Percentiles rank a stretch among this genome's conserved stretches.
Evolutionary conservation across 2,113 vertebrate species (phyloP).

Genomic region (Plotosus lineatus): DNA sequence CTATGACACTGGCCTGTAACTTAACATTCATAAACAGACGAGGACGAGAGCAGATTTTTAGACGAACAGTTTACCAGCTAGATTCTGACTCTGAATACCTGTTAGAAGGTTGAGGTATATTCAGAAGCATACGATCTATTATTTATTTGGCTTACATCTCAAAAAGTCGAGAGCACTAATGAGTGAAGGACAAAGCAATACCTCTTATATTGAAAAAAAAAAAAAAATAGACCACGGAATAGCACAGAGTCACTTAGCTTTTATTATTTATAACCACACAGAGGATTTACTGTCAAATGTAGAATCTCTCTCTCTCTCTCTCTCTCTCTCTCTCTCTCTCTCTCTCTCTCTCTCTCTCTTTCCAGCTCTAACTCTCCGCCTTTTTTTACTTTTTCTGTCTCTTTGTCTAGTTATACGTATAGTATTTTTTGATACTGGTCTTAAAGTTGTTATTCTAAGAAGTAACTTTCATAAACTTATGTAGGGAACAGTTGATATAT

Average conservation of each 20-base stretch:
- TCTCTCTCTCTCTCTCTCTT: background rate
- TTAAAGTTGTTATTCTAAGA: background rate
- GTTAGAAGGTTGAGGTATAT: slow-evolving; percentile 20
- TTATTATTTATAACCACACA: slow-evolving; percentile 68
- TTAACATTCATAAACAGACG: too few species aligned
- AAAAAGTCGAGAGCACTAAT: slow-evolving; percentile 2
- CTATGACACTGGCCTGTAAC: too few species aligned
- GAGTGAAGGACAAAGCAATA: slow-evolving; percentile 30
- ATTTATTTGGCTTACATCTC: slow-evolving; percentile 11
- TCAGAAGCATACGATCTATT: slow-evolving; percentile 15
- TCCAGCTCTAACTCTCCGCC: background rate
- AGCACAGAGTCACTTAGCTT: slow-evolving; percentile 61
- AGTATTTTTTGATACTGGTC: background rate
- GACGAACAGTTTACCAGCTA: too few species aligned
- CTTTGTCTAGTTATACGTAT: background rate
- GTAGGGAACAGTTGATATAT: background rate
- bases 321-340: background rate
- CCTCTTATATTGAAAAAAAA: slow-evolving; percentile 57
- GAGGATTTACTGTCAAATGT: slow-evolving; percentile 44
- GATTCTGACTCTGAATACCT: too few species aligned
- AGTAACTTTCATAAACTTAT: background rate
- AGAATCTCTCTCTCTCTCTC: slow-evolving; percentile 11
- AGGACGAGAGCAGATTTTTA: too few species aligned
- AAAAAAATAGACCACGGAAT: slow-evolving; percentile 64
- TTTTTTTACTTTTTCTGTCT: background rate